Conservation (phyloP, 2,797 vertebrate species). For the Spinus olivaceus region DNA sequence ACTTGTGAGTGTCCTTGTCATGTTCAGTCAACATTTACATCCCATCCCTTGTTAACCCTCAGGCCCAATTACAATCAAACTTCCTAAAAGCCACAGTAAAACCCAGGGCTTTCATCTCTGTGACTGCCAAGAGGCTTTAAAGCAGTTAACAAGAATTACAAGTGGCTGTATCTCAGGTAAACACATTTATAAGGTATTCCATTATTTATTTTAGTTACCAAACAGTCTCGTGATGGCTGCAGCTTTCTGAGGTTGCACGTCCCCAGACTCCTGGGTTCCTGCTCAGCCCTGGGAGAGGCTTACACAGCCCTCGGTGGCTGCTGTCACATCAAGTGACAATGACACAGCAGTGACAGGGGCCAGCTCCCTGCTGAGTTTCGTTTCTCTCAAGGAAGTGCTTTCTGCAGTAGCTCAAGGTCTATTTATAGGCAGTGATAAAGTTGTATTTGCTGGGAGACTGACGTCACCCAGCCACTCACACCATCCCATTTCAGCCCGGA, state of each 20-base stretch:
- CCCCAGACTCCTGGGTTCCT: not conserved
- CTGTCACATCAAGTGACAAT: not conserved
- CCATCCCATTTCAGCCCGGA: not conserved
- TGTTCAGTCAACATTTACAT: not conserved
- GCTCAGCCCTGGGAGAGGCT: not conserved
- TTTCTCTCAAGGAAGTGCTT: conserved; percentile 15
- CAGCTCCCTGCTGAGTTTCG: not conserved
- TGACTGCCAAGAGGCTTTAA: not conserved
- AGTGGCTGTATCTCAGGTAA: not conserved
- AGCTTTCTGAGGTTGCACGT: fast-evolving
- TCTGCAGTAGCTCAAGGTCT: not conserved
- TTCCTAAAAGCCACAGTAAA: not conserved
- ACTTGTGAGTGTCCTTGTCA: not conserved
- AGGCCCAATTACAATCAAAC: not conserved
- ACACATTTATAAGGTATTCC: not conserved
- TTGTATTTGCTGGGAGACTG: not conserved
- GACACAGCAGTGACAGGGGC: not conserved
- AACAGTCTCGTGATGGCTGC: fast-evolving
- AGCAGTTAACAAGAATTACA: not conserved
- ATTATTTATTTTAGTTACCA: fast-evolving
- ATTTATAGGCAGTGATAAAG: not conserved
- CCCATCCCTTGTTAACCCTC: not conserved
- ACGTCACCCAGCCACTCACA: not conserved
- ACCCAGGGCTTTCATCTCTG: fast-evolving
- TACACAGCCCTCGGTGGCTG: fast-evolving